A percentile compares a stretch with the other conserved stretches of the same genome.
Evolutionary conservation across 2,113 vertebrate genomes (phyloP).

Genomic region (Muntiacus reevesi): DNA sequence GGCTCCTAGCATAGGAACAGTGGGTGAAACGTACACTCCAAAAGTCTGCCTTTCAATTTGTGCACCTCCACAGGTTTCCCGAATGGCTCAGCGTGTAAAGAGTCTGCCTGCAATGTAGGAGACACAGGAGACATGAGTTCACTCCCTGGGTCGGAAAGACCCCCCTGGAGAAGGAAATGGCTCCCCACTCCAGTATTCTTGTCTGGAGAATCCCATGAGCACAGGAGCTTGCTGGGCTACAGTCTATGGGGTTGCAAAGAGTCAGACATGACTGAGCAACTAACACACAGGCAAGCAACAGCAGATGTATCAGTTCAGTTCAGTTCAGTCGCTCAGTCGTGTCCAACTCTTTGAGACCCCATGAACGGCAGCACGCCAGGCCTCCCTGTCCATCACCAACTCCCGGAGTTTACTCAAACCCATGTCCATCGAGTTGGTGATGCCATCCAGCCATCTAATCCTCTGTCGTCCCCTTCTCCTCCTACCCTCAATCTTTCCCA

Average conservation of each 20-base stretch:
- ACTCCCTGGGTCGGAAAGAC: neutral
- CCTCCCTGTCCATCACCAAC: too few relatives aligned
- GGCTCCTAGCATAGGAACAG: neutral
- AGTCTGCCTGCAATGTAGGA: neutral
- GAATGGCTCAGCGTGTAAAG: neutral
- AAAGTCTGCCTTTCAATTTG: neutral
- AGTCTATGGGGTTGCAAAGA: neutral
- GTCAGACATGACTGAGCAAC: neutral
- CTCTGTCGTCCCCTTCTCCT: too few relatives aligned
- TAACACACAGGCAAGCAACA: neutral
- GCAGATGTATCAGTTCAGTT: too few relatives aligned
- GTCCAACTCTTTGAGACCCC: too few relatives aligned
- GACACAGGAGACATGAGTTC: neutral
- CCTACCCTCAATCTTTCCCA: too few relatives aligned
- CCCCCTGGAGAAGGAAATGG: neutral
- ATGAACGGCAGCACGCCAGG: too few relatives aligned
- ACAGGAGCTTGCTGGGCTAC: neutral
- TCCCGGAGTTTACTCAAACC: too few relatives aligned
- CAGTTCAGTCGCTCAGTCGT: too few relatives aligned
- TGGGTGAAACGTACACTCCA: neutral
- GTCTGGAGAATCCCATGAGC: neutral
- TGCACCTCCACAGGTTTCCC: neutral
- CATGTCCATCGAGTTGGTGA: too few relatives aligned
- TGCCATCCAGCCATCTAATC: too few relatives aligned
- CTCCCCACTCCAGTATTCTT: neutral